Evolutionary conservation across 2,113 vertebrate species (phyloP).

Genomic region (Polypterus senegalus): DNA sequence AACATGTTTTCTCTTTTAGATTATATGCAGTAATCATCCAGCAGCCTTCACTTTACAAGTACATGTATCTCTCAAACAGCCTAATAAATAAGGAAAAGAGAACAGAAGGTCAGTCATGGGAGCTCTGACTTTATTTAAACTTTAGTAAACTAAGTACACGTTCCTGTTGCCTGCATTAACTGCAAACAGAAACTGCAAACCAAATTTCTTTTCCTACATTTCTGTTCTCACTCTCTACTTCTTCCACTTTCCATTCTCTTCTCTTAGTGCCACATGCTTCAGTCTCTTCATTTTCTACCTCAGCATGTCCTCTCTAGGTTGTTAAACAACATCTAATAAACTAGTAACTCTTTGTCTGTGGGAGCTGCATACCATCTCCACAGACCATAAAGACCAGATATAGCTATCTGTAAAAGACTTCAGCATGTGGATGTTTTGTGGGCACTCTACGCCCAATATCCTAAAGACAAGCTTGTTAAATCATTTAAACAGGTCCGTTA

Average conservation of each 20-base stretch:
- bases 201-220: too few relatives aligned
- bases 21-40: not conserved
- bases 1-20: not conserved
- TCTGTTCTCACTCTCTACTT: too few relatives aligned
- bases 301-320: not conserved
- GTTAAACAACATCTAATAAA: not conserved
- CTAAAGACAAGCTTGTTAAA: not conserved
- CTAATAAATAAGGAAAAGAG: not conserved
- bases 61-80: not conserved
- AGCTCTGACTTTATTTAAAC: too few relatives aligned
- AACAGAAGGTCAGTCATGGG: not conserved
- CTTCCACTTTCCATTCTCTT: not conserved
- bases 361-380: not conserved
- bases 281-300: constrained; percentile 1
- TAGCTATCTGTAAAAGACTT: not conserved
- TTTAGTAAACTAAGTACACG: too few relatives aligned
- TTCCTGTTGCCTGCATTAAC: too few relatives aligned
- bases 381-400: not conserved
- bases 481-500: not conserved
- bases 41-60: not conserved
- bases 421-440: not conserved
- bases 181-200: too few relatives aligned
- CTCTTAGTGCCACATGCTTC: not conserved
- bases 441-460: not conserved
- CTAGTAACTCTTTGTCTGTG: not conserved